Evolutionary conservation across 2,888 invertebrate species (phyloP).

Genomic region (Eristalis pertinax): DNA sequence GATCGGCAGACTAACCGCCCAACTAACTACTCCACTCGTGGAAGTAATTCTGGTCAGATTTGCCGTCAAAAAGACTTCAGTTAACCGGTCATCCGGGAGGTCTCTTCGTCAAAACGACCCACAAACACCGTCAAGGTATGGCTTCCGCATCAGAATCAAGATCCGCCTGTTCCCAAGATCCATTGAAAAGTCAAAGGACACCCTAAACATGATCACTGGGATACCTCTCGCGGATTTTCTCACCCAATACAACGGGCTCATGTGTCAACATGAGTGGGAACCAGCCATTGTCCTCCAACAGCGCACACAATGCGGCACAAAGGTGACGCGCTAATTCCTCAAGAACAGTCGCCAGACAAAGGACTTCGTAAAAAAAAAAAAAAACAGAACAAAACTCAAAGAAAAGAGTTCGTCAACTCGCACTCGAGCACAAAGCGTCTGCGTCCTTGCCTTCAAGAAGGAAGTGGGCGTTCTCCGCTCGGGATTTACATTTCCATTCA

Average conservation of each 20-base stretch:
- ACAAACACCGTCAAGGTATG: too few species aligned
- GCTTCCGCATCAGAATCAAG: too few species aligned
- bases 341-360: constrained; percentile 31
- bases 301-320: constrained; percentile 53
- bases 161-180: neutral
- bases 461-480: constrained; percentile 62
- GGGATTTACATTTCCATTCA: constrained; percentile 42
- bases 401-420: constrained; percentile 49
- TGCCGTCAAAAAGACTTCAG: too few species aligned
- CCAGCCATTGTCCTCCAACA: constrained; percentile 24
- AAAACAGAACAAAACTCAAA: neutral
- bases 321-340: constrained; percentile 57
- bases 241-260: constrained; percentile 37
- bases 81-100: too few species aligned
- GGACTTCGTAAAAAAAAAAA: constrained; percentile 30
- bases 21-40: too few species aligned
- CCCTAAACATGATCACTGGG: neutral
- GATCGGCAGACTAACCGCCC: too few species aligned
- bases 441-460: constrained; percentile 28
- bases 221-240: constrained; percentile 41
- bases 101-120: too few species aligned
- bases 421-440: constrained; percentile 22
- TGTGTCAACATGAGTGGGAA: constrained; percentile 35
- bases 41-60: too few species aligned
- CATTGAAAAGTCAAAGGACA: constrained; percentile 30